Conservation (phyloP, 2,113 vertebrate genomes). For the Lasiurus cinereus region DNA sequence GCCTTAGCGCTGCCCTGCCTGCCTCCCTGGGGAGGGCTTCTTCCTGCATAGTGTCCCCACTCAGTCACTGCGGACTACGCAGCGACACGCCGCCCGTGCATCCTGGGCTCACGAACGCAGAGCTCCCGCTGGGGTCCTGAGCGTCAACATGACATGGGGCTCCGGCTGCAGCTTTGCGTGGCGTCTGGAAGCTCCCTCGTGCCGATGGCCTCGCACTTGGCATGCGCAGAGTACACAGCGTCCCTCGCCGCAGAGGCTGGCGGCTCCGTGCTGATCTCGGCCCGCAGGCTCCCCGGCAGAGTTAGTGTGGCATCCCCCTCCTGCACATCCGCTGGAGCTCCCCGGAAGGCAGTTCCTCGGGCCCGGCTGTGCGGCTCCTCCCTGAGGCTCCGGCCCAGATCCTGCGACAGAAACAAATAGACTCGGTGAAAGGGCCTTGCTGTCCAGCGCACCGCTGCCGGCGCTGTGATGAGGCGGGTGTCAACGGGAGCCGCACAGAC, state of each 20-base stretch:
- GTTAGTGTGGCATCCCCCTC: not conserved
- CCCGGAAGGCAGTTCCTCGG: not conserved
- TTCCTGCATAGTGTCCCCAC: constrained; percentile 78
- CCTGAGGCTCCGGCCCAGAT: not conserved
- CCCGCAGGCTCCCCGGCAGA: not conserved
- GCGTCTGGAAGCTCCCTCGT: not conserved
- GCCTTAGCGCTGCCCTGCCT: constrained; percentile 72
- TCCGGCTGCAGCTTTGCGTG: not conserved
- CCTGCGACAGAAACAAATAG: constrained; percentile 56
- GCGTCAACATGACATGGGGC: constrained; percentile 69
- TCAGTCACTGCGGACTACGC: not conserved
- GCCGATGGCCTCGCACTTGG: not conserved
- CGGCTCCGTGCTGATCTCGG: not conserved
- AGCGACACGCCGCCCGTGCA: constrained; percentile 37
- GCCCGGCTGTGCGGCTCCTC: not conserved
- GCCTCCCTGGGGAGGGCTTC: constrained; percentile 65
- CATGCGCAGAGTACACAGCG: not conserved
- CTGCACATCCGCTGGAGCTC: constrained; percentile 18
- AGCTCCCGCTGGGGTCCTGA: constrained; percentile 56
- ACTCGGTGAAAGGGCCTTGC: not conserved
- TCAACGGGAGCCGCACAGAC: not conserved
- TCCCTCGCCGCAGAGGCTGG: not conserved
- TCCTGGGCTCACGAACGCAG: not conserved
- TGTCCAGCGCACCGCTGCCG: not conserved
- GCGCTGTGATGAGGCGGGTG: not conserved